A percentile compares a stretch with the other conserved stretches of the same genome.
phyloP scores from a whole-genome alignment of 1,140 invertebrate genomes.

The Anthonomus grandis region DNA sequence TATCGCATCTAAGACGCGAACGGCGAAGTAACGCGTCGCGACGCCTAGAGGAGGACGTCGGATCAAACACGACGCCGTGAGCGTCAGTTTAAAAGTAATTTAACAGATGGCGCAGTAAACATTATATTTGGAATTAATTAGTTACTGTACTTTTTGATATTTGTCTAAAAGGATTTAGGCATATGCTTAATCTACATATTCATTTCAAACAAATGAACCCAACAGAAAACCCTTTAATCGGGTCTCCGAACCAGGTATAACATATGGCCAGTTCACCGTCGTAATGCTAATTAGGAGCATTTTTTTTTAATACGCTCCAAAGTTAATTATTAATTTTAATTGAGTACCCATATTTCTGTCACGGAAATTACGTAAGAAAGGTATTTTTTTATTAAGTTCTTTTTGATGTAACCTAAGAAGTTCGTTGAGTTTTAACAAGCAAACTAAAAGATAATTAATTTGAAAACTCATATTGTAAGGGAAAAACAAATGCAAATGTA shows the following conservation, averaged over 20 bases:
- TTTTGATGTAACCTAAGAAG: too few relatives aligned
- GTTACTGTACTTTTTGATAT: neutral
- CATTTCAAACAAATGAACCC: too few relatives aligned
- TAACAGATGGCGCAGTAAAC: constrained; percentile 22
- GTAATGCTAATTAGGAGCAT: constrained; percentile 16
- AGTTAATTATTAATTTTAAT: constrained; percentile 19
- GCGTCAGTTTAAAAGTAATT: constrained; percentile 7
- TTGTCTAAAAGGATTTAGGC: too few relatives aligned
- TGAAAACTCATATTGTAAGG: too few relatives aligned
- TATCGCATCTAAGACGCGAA: constrained; percentile 15
- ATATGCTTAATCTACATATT: neutral
- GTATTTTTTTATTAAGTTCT: constrained; percentile 21
- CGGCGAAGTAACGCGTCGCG: constrained; percentile 8
- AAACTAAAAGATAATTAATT: too few relatives aligned
- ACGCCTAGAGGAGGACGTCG: constrained; percentile 4
- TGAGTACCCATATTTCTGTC: constrained; percentile 19
- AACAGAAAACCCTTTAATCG: too few relatives aligned
- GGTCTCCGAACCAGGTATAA: neutral
- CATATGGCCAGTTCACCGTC: constrained; percentile 1
- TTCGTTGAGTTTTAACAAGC: too few relatives aligned
- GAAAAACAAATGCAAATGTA: too few relatives aligned
- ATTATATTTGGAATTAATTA: neutral
- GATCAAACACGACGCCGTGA: constrained; percentile 12
- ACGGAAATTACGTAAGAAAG: constrained; percentile 15
- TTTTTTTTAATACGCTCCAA: constrained; percentile 11